Evolutionary conservation across 2,888 invertebrate genomes (phyloP).

Genomic region (Tenodera sinensis): DNA sequence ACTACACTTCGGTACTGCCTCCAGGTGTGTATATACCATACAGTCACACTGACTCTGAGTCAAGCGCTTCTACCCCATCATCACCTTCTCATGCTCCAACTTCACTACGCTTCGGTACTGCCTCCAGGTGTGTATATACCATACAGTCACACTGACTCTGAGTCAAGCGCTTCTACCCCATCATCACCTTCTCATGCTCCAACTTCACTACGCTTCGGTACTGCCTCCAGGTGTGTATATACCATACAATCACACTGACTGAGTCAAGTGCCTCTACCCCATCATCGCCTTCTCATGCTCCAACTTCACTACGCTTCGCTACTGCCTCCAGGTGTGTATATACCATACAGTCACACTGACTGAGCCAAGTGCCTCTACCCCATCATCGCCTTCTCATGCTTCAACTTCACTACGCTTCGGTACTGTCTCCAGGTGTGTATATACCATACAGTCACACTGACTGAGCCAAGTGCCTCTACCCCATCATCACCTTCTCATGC

Average conservation of each 20-base stretch:
- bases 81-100: neutral
- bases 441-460: too few relatives aligned
- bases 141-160: too few relatives aligned
- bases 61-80: neutral
- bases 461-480: too few relatives aligned
- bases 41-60: too few relatives aligned
- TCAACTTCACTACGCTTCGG: slow-evolving; percentile 33
- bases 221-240: too few relatives aligned
- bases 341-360: neutral
- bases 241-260: too few relatives aligned
- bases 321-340: slow-evolving; percentile 24
- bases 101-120: slow-evolving; percentile 34
- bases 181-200: too few relatives aligned
- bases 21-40: too few relatives aligned
- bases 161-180: too few relatives aligned
- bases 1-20: slow-evolving; percentile 34
- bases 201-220: too few relatives aligned
- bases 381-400: slow-evolving; percentile 1
- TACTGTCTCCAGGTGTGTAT: slow-evolving; percentile 27
- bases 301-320: slow-evolving; percentile 33
- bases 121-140: slow-evolving; percentile 1
- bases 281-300: neutral
- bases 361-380: slow-evolving; percentile 13
- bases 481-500: too few relatives aligned
- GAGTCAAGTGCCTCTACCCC: neutral